Percentiles rank a stretch among this genome's conserved stretches.
phyloP scores from a whole-genome alignment of 2,113 vertebrate species.

The Dermatemys mawii region DNA sequence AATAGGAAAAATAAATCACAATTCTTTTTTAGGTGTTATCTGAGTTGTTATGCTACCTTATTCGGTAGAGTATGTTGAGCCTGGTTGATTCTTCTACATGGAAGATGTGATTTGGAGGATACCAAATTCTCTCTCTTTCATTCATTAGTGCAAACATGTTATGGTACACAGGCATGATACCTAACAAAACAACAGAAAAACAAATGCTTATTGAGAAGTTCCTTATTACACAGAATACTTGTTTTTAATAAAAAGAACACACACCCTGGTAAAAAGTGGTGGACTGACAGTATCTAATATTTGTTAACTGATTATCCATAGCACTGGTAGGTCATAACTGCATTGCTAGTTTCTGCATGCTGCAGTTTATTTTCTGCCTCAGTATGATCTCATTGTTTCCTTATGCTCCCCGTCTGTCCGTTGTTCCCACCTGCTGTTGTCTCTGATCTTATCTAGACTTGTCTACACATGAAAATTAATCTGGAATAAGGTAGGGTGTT shows the following conservation, averaged over 20 bases:
- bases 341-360: background rate
- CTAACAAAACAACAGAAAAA: conserved; percentile 76
- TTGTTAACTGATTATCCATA: background rate
- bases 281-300: background rate
- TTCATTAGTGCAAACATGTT: conserved; percentile 93
- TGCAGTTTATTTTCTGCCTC: background rate
- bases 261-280: background rate
- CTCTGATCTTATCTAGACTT: background rate
- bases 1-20: background rate
- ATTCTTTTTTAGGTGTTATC: background rate
- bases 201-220: background rate
- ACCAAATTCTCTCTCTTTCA: conserved; percentile 89
- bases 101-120: conserved; percentile 93
- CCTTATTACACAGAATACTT: background rate
- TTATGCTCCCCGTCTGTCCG: background rate
- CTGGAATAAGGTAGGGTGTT: background rate
- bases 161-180: conserved; percentile 88
- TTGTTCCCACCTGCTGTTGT: background rate
- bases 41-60: conserved; percentile 74
- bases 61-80: conserved; percentile 86
- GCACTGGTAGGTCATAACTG: background rate
- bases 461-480: background rate
- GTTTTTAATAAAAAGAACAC: background rate
- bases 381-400: background rate
- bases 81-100: conserved; percentile 83